A percentile compares a stretch with the other conserved stretches of the same genome.
These are phyloP conservation scores for Atta texana DNA, from an alignment of 1,140 invertebrate genomes.

Conservation along the genomic window DNA sequence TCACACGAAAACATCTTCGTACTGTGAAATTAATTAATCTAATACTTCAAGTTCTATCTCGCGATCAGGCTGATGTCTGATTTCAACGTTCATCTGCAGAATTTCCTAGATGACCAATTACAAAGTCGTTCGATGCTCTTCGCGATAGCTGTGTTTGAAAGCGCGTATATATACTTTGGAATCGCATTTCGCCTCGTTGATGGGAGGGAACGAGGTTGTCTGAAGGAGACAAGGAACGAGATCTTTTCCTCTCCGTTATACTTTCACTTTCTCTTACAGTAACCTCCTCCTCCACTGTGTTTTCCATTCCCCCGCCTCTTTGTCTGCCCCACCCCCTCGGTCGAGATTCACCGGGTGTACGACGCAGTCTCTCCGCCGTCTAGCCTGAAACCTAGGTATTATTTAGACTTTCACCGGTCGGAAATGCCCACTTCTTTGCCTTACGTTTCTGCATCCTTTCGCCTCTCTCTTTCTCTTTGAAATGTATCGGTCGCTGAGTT, in stretches of 20 bases:
- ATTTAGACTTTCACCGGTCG: conserved; percentile 76
- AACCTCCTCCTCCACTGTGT: conserved; percentile 66
- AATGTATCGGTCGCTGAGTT: not conserved
- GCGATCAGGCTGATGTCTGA: not conserved
- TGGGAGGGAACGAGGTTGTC: conserved; percentile 59
- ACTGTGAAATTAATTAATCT: not conserved
- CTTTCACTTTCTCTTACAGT: conserved; percentile 75
- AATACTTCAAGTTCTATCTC: not conserved
- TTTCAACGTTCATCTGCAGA: not conserved
- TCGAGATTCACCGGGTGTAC: conserved; percentile 71
- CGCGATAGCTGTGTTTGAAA: conserved; percentile 47
- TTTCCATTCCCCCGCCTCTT: conserved; percentile 57
- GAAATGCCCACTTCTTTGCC: conserved; percentile 70
- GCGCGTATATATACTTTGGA: conserved; percentile 27
- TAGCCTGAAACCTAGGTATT: conserved; percentile 73
- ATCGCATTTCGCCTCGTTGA: conserved; percentile 52
- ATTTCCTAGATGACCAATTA: not conserved
- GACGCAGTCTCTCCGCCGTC: conserved; percentile 76
- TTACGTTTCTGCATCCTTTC: conserved; percentile 57
- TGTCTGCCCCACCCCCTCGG: conserved; percentile 2
- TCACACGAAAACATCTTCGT: not conserved
- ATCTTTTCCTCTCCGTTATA: conserved; percentile 74
- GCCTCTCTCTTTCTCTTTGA: conserved; percentile 21
- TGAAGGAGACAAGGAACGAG: conserved; percentile 67
- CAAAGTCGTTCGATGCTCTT: conserved; percentile 47